Evolutionary conservation across 2,113 vertebrate species (phyloP), one percentile per base, ranked within the genome.

Genomic region (Otocyon megalotis): DNA sequence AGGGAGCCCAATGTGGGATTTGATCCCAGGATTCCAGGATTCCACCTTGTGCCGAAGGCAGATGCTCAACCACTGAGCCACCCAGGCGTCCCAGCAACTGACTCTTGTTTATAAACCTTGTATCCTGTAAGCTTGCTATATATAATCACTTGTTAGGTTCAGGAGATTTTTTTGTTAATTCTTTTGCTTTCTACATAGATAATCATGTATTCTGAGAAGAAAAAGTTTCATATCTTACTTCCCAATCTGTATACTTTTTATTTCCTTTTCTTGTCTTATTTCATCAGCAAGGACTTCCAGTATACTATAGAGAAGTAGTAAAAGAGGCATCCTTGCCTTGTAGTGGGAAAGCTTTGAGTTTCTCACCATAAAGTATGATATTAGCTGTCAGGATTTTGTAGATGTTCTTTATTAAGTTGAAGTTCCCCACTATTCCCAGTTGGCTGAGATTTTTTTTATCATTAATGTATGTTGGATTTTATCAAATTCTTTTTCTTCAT

Each of bases 201-300:
- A 10, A 94, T 74, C 14, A 83, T 8, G 19, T 83, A 74, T 37
- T 89, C 26, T 83, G 58, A 24, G 48, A 63, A 89, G 56, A 89
- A 94, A 94, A 71, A 93, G 17, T 54, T 82, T 94, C 54, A 43
- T 62, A 67, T 28, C 30, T 94, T 82, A 79, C 65, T 83, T 94
- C 26, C 9, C 86, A 94, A 43, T 89, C 48, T 94, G 56, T 82
- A 82, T 54, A 63, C 8, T 88, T 88, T 50, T 81, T 71, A n/a
- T 43, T 89, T 72, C 43, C 43, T 43, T 93, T 56, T 79, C n/a
- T 24, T 89, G 26, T 83, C 65, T 82, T 56, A 63, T 11, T 54
- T 9, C 26, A 82, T 56, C 77, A 71, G 48, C 67, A 94, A 83
- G 67, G 77, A 74, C 56, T 74, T 83, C 32, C 14, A 83, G 43